Percentiles rank a stretch among this genome's conserved stretches.
Evolutionary conservation across 2,113 vertebrate species (phyloP).

Genomic region (Pheucticus melanocephalus): DNA sequence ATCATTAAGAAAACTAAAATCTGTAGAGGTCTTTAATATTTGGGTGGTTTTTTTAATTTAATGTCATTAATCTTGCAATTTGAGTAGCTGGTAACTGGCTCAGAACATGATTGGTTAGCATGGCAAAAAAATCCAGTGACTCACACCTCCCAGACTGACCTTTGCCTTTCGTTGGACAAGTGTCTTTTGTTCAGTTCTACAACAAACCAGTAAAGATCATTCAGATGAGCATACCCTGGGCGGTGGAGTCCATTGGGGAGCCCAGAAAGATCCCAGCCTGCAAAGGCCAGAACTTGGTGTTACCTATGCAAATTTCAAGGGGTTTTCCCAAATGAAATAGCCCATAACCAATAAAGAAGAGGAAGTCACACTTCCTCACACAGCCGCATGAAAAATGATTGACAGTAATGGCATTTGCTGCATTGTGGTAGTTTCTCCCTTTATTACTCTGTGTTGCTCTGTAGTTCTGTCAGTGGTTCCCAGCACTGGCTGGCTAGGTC

Average conservation of each 20-base stretch:
- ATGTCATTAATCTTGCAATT: not conserved
- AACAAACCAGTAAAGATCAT: not conserved
- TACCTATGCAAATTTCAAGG: not conserved
- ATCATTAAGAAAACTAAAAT: not conserved
- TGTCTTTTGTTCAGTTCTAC: not conserved
- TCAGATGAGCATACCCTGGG: not conserved
- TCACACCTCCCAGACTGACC: not conserved
- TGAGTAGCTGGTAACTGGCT: not conserved
- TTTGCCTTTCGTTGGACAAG: not conserved
- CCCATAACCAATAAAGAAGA: not conserved
- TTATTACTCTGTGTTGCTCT: not conserved
- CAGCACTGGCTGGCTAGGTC: not conserved
- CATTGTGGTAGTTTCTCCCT: not conserved
- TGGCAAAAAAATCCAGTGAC: not conserved
- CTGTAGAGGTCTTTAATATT: not conserved
- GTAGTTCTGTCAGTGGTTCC: not conserved
- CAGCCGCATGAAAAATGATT: not conserved
- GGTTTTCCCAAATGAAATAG: not conserved
- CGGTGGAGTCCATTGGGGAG: not conserved
- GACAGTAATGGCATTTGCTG: not conserved
- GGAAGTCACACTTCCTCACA: constrained; percentile 37
- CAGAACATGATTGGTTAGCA: not conserved
- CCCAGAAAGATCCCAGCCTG: not conserved
- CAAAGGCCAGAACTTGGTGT: not conserved
- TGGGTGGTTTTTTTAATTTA: not conserved